These are phyloP conservation scores for human DNA, from an alignment of 2,113 vertebrate species.

Conservation along the genomic window GRCh38 chr1:70253001-70253500, in stretches of 20 bases:
- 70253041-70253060: constrained; percentile 73
- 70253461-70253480: too few species aligned
- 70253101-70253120: not conserved
- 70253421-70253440: too few species aligned
- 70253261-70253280: not conserved
- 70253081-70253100: not conserved
- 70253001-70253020: constrained; percentile 71
- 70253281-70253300: not conserved
- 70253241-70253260: not conserved
- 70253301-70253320: not conserved
- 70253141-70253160: not conserved
- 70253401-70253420: too few species aligned
- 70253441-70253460: too few species aligned
- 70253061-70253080: constrained; percentile 64
- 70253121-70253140: not conserved
- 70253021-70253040: constrained; percentile 74
- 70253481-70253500: too few species aligned
- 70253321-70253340: not conserved
- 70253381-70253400: too few species aligned
- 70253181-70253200: not conserved
- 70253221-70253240: not conserved
- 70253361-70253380: too few species aligned
- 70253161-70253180: not conserved
- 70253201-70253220: not conserved
- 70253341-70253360: not conserved